A percentile compares a stretch with the other conserved stretches of the same genome.
Evolutionary conservation across 2,888 invertebrate genomes (phyloP).

Genomic region (Unio pictorum): DNA sequence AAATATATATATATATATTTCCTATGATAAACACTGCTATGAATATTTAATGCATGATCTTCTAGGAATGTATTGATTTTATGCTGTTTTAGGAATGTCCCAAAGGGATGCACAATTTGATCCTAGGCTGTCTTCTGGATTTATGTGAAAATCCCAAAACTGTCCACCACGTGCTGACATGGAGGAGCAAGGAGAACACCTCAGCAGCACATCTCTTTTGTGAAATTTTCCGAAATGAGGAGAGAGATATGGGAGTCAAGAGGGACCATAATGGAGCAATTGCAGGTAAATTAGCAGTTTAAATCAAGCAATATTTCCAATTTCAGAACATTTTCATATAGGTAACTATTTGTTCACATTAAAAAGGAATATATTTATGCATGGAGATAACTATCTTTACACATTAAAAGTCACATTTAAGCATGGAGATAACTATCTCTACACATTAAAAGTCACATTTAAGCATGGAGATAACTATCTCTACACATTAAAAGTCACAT

Average conservation of each 20-base stretch:
- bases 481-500: too few relatives aligned
- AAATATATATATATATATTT: too few relatives aligned
- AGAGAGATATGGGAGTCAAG: slow-evolving; percentile 65
- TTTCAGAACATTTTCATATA: not conserved
- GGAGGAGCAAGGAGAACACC: slow-evolving; percentile 65
- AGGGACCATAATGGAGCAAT: slow-evolving; percentile 63
- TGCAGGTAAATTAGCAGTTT: slow-evolving; percentile 41
- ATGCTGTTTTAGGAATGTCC: slow-evolving; percentile 60
- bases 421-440: too few relatives aligned
- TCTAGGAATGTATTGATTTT: too few relatives aligned
- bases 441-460: too few relatives aligned
- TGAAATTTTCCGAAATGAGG: slow-evolving; percentile 70
- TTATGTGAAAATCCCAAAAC: slow-evolving; percentile 70
- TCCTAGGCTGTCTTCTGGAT: slow-evolving; percentile 70
- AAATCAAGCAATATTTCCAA: not conserved
- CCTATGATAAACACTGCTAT: too few relatives aligned
- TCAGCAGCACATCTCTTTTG: slow-evolving; percentile 70
- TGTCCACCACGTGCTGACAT: slow-evolving; percentile 67
- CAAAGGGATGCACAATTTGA: slow-evolving; percentile 68
- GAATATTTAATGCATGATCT: too few relatives aligned
- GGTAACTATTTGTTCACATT: not conserved
- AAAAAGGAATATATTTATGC: not conserved
- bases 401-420: too few relatives aligned
- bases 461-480: too few relatives aligned
- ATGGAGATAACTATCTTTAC: too few relatives aligned